A percentile compares a stretch with the other conserved stretches of the same genome.
These are phyloP conservation scores for Lipophrys pholis DNA, from an alignment of 2,113 vertebrate genomes.

Conservation along the genomic window DNA sequence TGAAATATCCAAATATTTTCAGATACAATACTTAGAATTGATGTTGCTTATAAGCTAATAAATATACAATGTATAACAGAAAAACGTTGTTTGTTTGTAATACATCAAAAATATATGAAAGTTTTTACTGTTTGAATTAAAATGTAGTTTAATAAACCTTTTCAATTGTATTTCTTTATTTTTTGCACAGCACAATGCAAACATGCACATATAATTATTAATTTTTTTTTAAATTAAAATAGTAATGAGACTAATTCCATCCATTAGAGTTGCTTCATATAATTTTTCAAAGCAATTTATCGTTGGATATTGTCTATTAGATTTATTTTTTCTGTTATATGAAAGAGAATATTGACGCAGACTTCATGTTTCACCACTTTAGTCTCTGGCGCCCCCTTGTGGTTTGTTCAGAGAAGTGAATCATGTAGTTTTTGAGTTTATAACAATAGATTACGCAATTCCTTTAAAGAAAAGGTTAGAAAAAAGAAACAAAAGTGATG, in stretches of 20 bases:
- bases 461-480: background rate
- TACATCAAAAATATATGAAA: too few relatives aligned
- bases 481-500: too few relatives aligned
- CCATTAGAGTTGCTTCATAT: background rate
- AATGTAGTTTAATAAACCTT: too few relatives aligned
- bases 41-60: too few relatives aligned
- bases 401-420: constrained; percentile 42
- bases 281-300: background rate
- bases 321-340: background rate
- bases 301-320: background rate
- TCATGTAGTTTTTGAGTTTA: background rate
- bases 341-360: background rate
- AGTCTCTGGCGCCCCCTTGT: constrained; percentile 76
- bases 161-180: too few relatives aligned
- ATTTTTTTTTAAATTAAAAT: too few relatives aligned
- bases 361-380: constrained; percentile 17
- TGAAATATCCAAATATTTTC: too few relatives aligned
- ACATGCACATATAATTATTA: background rate
- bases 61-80: too few relatives aligned
- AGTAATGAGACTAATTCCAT: background rate
- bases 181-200: background rate
- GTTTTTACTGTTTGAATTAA: too few relatives aligned
- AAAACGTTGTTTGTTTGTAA: too few relatives aligned
- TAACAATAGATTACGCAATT: constrained; percentile 1
- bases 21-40: too few relatives aligned